Conservation (phyloP, 2,888 invertebrate genomes). For the Ornithoptera alexandrae region DNA sequence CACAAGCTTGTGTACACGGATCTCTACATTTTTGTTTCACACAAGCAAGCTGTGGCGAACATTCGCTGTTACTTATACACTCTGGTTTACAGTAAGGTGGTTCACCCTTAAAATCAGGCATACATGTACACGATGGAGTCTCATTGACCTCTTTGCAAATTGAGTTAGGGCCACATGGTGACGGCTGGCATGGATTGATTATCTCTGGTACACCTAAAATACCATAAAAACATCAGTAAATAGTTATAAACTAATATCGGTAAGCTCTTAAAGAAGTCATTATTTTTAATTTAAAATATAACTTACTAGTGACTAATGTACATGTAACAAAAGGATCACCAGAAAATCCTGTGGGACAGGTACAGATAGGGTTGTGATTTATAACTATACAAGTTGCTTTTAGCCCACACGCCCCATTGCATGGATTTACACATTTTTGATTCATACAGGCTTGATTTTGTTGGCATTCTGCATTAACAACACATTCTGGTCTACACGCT, state of each 20-base stretch:
- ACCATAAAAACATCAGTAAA: background rate
- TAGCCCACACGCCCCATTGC: slow-evolving; percentile 84
- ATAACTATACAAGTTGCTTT: slow-evolving; percentile 83
- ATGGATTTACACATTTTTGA: slow-evolving; percentile 87
- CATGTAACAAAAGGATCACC: slow-evolving; percentile 84
- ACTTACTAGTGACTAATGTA: slow-evolving; percentile 60
- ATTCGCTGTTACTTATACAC: slow-evolving; percentile 89
- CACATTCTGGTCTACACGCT: slow-evolving; percentile 87
- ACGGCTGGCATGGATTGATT: slow-evolving; percentile 86
- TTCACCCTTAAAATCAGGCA: slow-evolving; percentile 83
- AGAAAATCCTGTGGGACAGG: slow-evolving; percentile 83
- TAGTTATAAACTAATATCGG: background rate
- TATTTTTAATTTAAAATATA: slow-evolving; percentile 1
- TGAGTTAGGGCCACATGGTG: slow-evolving; percentile 89
- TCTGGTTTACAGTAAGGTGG: slow-evolving; percentile 90
- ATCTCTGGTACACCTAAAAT: slow-evolving; percentile 51
- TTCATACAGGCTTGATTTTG: slow-evolving; percentile 85
- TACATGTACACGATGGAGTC: slow-evolving; percentile 87
- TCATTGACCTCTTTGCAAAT: slow-evolving; percentile 85
- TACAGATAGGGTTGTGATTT: slow-evolving; percentile 87
- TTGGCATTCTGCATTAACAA: slow-evolving; percentile 85
- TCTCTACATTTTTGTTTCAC: slow-evolving; percentile 86
- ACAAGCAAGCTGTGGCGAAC: slow-evolving; percentile 84
- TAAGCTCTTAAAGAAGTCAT: background rate
- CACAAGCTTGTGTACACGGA: slow-evolving; percentile 87